These are phyloP conservation scores for Pipa parva DNA, from an alignment of 2,113 vertebrate species.

Conservation along the genomic window DNA sequence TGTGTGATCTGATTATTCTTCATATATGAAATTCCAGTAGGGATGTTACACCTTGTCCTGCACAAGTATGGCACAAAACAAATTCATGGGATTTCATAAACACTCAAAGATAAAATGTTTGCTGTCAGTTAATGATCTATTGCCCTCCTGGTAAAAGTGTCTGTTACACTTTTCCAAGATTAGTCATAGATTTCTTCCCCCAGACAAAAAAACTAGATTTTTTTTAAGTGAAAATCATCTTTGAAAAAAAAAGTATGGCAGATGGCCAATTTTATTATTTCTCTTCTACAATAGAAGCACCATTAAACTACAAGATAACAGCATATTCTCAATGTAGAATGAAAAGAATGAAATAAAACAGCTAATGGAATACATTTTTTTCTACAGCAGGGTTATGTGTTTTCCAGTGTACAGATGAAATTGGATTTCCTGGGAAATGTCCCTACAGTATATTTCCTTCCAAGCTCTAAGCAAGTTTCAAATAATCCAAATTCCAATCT, in stretches of 20 bases:
- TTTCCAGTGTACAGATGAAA: slow-evolving; percentile 34
- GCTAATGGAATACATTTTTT: slow-evolving; percentile 35
- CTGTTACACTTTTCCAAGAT: neutral
- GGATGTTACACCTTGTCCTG: neutral
- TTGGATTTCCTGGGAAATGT: slow-evolving; percentile 29
- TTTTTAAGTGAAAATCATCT: neutral
- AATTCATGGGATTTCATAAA: neutral
- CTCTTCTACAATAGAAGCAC: neutral
- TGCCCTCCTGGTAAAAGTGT: neutral
- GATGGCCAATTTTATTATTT: slow-evolving; percentile 26
- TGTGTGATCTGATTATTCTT: neutral
- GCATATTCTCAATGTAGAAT: slow-evolving; percentile 29
- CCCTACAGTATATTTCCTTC: slow-evolving; percentile 25
- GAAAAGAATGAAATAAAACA: slow-evolving; percentile 30
- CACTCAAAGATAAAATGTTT: neutral
- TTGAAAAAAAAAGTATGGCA: slow-evolving; percentile 12
- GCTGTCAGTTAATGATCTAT: neutral
- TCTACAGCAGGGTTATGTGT: slow-evolving; percentile 32
- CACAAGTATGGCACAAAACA: neutral
- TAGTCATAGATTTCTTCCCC: neutral
- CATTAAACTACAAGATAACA: slow-evolving; percentile 26
- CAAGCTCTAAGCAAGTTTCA: slow-evolving; percentile 20
- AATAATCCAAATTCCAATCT: slow-evolving; percentile 29
- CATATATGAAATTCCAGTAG: neutral
- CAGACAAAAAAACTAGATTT: neutral